These are phyloP conservation scores for Erannis defoliaria DNA, from an alignment of 2,888 invertebrate genomes.

Conservation along the genomic window DNA sequence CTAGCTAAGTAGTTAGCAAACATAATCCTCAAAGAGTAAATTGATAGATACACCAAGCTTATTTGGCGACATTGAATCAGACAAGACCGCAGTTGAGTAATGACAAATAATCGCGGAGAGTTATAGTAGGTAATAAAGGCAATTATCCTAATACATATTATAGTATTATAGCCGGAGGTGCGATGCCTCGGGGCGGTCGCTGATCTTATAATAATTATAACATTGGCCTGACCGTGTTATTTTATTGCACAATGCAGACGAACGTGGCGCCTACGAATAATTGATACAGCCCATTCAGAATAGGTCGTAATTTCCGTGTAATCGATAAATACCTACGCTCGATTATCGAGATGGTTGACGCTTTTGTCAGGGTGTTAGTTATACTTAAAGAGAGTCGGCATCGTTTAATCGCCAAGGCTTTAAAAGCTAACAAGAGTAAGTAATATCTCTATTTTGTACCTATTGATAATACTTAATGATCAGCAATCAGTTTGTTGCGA, in stretches of 20 bases:
- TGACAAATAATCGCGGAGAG: constrained; percentile 52
- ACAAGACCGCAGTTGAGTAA: constrained; percentile 47
- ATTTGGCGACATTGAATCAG: constrained; percentile 40
- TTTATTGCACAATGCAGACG: constrained; percentile 64
- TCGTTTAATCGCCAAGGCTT: neutral
- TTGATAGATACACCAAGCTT: constrained; percentile 33
- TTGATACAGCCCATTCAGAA: constrained; percentile 46
- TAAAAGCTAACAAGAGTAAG: neutral
- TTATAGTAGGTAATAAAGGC: constrained; percentile 59
- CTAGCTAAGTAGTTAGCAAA: too few species aligned
- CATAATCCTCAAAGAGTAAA: constrained; percentile 15
- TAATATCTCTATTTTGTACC: neutral
- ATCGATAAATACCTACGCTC: constrained; percentile 53
- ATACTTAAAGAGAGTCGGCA: neutral
- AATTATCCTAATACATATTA: constrained; percentile 63
- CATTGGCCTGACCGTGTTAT: constrained; percentile 61
- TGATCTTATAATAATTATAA: constrained; percentile 66
- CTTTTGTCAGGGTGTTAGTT: neutral
- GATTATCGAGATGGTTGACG: constrained; percentile 30
- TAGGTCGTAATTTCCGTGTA: constrained; percentile 49
- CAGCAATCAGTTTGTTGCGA: too few species aligned
- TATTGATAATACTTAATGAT: too few species aligned
- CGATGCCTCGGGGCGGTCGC: constrained; percentile 68
- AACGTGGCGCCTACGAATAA: constrained; percentile 53
- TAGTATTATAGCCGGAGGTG: constrained; percentile 65